Evolutionary conservation across 2,888 invertebrate species (phyloP).

Genomic region (Dasypogon diadema): DNA sequence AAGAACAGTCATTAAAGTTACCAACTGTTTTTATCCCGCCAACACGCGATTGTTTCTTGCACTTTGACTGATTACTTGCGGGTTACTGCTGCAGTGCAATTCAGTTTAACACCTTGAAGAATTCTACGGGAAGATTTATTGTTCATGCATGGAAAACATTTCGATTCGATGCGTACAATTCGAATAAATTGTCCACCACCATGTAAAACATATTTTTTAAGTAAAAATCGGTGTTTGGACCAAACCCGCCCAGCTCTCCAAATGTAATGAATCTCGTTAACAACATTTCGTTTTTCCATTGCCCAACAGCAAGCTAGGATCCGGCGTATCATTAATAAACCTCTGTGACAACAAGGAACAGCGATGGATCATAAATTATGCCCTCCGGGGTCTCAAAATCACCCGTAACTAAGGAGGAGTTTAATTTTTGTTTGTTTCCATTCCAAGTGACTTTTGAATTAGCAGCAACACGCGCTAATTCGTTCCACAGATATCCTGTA

Average conservation of each 20-base stretch:
- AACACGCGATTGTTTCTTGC: not conserved
- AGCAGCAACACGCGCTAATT: slow-evolving; percentile 41
- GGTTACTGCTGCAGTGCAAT: not conserved
- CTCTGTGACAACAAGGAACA: slow-evolving; percentile 29
- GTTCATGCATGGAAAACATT: not conserved
- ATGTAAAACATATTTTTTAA: slow-evolving; percentile 21
- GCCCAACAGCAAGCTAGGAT: not conserved
- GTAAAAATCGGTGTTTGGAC: not conserved
- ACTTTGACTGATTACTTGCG: slow-evolving; percentile 2
- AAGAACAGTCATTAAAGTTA: not conserved
- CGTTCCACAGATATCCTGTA: slow-evolving; percentile 32
- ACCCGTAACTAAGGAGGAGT: slow-evolving; percentile 44
- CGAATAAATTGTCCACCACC: slow-evolving; percentile 7
- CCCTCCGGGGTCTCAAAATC: not conserved
- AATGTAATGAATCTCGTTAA: not conserved
- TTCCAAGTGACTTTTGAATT: slow-evolving; percentile 28
- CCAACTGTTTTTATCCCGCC: not conserved
- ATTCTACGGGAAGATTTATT: not conserved
- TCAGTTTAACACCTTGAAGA: not conserved
- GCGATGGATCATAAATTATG: slow-evolving; percentile 31
- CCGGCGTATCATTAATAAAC: slow-evolving; percentile 34
- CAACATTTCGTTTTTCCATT: not conserved
- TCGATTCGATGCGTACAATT: not conserved
- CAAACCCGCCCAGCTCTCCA: not conserved
- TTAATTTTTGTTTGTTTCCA: slow-evolving; percentile 28